Base-by-base conservation (phyloP, 2,113 vertebrate genomes). In the Triplophysa siluroides region DNA sequence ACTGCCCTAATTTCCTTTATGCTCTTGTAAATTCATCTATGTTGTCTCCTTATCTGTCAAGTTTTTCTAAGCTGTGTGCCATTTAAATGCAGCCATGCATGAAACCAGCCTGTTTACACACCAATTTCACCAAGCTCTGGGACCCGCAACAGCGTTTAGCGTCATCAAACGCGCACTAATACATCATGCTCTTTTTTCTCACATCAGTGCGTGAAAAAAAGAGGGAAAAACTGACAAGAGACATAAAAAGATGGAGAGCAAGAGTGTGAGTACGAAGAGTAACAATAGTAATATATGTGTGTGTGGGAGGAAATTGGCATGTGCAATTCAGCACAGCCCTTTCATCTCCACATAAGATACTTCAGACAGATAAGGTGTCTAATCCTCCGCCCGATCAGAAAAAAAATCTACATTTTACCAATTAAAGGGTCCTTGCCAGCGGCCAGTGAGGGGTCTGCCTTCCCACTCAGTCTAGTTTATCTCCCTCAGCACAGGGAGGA, bases 341-440 rank as follows among this genome's bases (percentile, higher is more conserved):
- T 98, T 98, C 96, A 98, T 99, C 96, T 97, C 89, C 85, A 94
- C 94, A 93, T 95, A 93, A 96, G 96, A 98, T 98, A 95, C 94
- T 97, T 93, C 89, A 92, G 90, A 94, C 93, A 95, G 97, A 98
- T 99, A 99, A 96, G 90, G 91, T 87, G 90, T 94, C 94, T 98
- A 97, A 98, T 98, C 95, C 96, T 90, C 92, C 92, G 94, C 93
- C 91, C 96, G 95, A 98, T 99, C 94, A 96, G 33, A 38, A 96
- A 93, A n/a, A 95, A 95, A 95, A 98, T 96, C 95, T 95, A 94
- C 95, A 97, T 97, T 97, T 97, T 97, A 95, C 95, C 96, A 98
- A 98, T 98, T 98, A 98, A 96, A 95, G 93, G 92, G 81, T 93
- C 93, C 87, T 91, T 87, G 93, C 96, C 95, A 94, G 94, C 92